A percentile compares a stretch with the other conserved stretches of the same genome.
Evolutionary conservation across 2,888 invertebrate genomes (phyloP).

Genomic region (Agrotis clavis): DNA sequence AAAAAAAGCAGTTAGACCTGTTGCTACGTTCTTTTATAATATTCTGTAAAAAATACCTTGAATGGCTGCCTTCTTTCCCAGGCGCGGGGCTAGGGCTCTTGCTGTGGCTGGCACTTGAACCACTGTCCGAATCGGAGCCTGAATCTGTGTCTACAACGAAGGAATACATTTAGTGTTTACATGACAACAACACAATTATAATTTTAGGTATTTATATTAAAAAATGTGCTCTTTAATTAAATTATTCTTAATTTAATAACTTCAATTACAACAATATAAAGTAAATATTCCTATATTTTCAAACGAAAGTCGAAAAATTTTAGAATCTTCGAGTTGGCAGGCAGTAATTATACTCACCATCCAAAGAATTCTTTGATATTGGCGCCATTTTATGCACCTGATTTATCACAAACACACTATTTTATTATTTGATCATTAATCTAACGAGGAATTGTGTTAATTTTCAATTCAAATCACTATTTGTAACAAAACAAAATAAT

Average conservation of each 20-base stretch:
- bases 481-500: slow-evolving; percentile 9
- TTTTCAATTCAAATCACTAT: slow-evolving; percentile 8
- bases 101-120: slow-evolving; percentile 85
- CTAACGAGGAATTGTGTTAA: neutral
- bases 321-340: neutral
- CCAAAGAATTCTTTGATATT: slow-evolving; percentile 62
- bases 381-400: slow-evolving; percentile 72
- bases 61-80: slow-evolving; percentile 84
- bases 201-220: no score
- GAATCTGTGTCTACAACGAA: slow-evolving; percentile 83
- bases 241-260: neutral
- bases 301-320: neutral
- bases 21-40: neutral
- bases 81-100: slow-evolving; percentile 86
- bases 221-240: no score
- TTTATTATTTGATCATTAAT: slow-evolving; percentile 4
- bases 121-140: slow-evolving; percentile 89
- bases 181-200: neutral
- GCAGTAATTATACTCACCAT: slow-evolving; percentile 68
- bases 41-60: slow-evolving; percentile 73
- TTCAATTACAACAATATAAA: neutral
- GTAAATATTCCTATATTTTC: neutral
- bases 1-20: neutral
- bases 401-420: neutral
- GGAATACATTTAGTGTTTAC: slow-evolving; percentile 22